Conservation (phyloP, 2,113 vertebrate genomes). For the Antigone vipio region DNA sequence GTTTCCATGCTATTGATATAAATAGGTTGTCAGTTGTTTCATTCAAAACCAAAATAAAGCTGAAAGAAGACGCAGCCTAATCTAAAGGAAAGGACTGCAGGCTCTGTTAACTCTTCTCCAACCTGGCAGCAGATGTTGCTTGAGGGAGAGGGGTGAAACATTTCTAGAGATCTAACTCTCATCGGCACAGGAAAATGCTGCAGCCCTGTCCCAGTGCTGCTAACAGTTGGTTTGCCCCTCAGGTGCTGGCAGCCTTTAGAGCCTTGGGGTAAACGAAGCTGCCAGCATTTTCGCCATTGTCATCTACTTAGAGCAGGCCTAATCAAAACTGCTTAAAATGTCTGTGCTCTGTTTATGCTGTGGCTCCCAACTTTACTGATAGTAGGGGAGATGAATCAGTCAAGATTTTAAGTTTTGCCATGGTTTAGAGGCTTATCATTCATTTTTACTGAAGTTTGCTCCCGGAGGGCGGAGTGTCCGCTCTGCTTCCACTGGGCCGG, state of each 20-base stretch:
- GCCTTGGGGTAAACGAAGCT: neutral
- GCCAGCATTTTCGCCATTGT: neutral
- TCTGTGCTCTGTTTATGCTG: neutral
- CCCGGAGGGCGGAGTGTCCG: neutral
- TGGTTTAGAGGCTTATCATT: neutral
- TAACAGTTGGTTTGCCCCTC: neutral
- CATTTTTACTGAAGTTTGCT: neutral
- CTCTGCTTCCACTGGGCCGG: neutral
- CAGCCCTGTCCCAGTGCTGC: neutral
- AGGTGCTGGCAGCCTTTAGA: neutral
- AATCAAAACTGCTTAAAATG: neutral
- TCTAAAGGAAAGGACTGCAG: neutral
- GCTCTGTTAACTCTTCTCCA: neutral
- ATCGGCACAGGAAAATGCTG: neutral
- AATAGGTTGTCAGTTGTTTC: neutral
- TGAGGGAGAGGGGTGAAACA: neutral
- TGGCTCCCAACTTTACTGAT: neutral
- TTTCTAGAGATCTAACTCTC: neutral
- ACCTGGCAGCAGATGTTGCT: neutral
- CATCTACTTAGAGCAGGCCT: constrained; percentile 5
- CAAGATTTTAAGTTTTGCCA: neutral
- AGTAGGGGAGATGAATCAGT: neutral
- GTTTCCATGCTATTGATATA: neutral
- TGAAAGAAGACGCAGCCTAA: neutral
- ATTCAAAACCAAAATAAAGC: neutral